These are phyloP conservation scores for Cremastinae sp. DNA, from an alignment of 2,888 invertebrate genomes.

Conservation along the genomic window DNA sequence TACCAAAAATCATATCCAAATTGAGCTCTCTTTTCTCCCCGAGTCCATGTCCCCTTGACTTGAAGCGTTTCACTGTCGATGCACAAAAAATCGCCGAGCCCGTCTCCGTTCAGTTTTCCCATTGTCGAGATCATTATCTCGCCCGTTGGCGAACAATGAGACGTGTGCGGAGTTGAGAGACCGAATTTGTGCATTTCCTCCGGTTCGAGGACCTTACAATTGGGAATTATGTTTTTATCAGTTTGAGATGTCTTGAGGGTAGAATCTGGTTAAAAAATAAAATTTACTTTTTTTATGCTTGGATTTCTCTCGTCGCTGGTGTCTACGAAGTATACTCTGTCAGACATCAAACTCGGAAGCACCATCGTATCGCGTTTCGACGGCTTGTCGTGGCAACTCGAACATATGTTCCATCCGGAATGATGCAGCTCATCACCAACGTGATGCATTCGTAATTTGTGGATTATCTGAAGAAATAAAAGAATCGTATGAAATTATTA, in stretches of 20 bases:
- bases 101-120: constrained; percentile 93
- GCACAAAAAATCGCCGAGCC: constrained; percentile 92
- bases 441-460: constrained; percentile 89
- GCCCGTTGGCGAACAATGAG: constrained; percentile 95
- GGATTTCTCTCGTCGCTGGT: constrained; percentile 88
- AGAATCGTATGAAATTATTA: background rate
- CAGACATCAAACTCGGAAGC: constrained; percentile 90
- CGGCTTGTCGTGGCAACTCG: constrained; percentile 88
- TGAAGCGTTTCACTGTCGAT: constrained; percentile 91
- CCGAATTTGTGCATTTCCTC: constrained; percentile 88
- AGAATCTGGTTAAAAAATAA: background rate
- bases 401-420: constrained; percentile 98
- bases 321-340: constrained; percentile 92
- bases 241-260: background rate
- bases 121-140: constrained; percentile 97
- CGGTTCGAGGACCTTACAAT: constrained; percentile 88
- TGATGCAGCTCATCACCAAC: constrained; percentile 96
- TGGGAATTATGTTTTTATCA: constrained; percentile 1
- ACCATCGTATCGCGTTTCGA: constrained; percentile 88
- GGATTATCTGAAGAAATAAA: constrained; percentile 86
- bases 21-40: constrained; percentile 84
- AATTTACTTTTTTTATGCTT: constrained; percentile 85
- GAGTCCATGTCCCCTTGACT: constrained; percentile 90
- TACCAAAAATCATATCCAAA: constrained; percentile 99
- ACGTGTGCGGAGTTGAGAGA: constrained; percentile 94